Percentiles rank a stretch among this genome's conserved stretches.
Conservation (phyloP, 2,113 vertebrate species). For the Triplophysa siluroides region DNA sequence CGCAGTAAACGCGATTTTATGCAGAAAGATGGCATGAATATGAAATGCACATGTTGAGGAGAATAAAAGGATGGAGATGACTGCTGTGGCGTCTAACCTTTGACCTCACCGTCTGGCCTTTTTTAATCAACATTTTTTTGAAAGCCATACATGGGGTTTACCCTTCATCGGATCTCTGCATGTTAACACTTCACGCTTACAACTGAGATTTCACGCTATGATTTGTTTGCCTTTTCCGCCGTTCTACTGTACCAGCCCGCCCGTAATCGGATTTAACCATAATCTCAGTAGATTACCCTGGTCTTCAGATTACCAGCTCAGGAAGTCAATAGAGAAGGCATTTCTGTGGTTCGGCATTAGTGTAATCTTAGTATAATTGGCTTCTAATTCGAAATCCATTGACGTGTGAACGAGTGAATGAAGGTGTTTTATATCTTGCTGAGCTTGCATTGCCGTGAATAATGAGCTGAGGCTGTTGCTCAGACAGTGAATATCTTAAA, state of each 20-base stretch:
- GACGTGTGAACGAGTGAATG: slow-evolving; percentile 56
- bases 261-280: slow-evolving; percentile 71
- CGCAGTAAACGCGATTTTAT: slow-evolving; percentile 65
- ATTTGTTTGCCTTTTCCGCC: slow-evolving; percentile 47
- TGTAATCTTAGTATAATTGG: slow-evolving; percentile 71
- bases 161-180: slow-evolving; percentile 42
- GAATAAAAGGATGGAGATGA: slow-evolving; percentile 48
- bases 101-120: slow-evolving; percentile 10
- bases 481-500: not conserved
- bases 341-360: slow-evolving; percentile 48
- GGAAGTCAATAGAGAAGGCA: slow-evolving; percentile 59
- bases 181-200: slow-evolving; percentile 51
- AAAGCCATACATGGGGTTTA: slow-evolving; percentile 6
- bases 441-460: slow-evolving; percentile 27
- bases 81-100: slow-evolving; percentile 7
- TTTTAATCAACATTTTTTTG: too few species aligned
- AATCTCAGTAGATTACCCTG: slow-evolving; percentile 72
- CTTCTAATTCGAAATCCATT: slow-evolving; percentile 63
- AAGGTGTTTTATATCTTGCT: slow-evolving; percentile 26
- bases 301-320: slow-evolving; percentile 52
- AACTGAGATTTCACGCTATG: slow-evolving; percentile 63
- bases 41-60: slow-evolving; percentile 34
- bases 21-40: slow-evolving; percentile 39
- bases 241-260: slow-evolving; percentile 39
- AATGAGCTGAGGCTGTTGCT: slow-evolving; percentile 32